phyloP scores from a whole-genome alignment of 2,113 vertebrate species.

The Sylvia atricapilla region DNA sequence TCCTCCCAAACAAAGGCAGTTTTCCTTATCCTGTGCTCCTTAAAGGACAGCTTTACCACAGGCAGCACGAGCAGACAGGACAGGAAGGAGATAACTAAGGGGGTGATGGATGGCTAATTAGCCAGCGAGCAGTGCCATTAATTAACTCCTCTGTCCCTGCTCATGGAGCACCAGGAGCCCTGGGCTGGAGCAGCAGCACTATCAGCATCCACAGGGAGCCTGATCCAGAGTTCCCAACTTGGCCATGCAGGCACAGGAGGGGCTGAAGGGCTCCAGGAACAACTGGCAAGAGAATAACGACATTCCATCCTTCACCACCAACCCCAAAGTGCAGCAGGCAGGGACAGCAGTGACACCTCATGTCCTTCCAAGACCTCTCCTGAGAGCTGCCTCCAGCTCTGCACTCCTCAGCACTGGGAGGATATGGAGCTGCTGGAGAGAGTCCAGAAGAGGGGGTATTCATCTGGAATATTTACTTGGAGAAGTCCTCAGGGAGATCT shows the following conservation, averaged over 20 bases:
- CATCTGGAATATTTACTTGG: not conserved
- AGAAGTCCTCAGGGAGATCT: not conserved
- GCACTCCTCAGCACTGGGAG: not conserved
- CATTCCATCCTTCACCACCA: not conserved
- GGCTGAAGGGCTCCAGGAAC: not conserved
- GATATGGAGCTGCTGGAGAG: rapidly evolving
- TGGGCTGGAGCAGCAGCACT: not conserved
- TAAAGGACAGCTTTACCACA: not conserved
- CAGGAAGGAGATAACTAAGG: not conserved
- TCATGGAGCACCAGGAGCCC: not conserved
- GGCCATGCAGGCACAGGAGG: not conserved
- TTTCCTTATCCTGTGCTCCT: not conserved
- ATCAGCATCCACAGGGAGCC: not conserved
- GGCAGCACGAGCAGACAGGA: not conserved
- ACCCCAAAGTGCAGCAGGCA: not conserved
- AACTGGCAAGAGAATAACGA: not conserved
- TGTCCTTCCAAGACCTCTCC: not conserved
- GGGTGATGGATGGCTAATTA: slow-evolving; percentile 55
- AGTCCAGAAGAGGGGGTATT: not conserved
- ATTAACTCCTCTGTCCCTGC: slow-evolving; percentile 23
- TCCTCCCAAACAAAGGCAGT: not conserved
- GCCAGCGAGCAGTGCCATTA: not conserved
- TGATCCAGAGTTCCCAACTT: not conserved
- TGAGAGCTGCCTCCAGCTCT: not conserved
- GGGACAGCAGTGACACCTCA: not conserved